Base-by-base conservation (phyloP, 2,888 invertebrate species). In the Eupithecia exiguata region DNA sequence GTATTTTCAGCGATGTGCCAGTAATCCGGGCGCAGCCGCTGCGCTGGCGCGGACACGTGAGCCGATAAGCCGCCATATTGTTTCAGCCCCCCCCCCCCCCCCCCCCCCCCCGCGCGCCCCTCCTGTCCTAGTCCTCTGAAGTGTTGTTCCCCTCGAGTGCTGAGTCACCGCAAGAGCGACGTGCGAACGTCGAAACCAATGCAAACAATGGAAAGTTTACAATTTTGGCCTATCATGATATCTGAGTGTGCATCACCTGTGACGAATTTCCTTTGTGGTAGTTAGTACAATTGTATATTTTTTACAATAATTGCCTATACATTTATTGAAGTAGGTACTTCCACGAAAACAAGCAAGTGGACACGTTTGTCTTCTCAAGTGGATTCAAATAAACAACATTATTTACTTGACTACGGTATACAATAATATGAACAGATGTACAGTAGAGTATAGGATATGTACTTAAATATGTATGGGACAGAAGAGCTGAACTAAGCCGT, bases 401-500 rank as follows among this genome's bases (percentile, higher is more conserved):
- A n/a, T n/a, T n/a, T n/a, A n/a, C n/a, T n/a, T n/a, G n/a, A n/a
- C n/a, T n/a, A n/a, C n/a, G n/a, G n/a, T n/a, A n/a, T n/a, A n/a
- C n/a, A n/a, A n/a, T n/a, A n/a, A n/a, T n/a, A n/a, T n/a, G n/a
- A n/a, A n/a, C n/a, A n/a, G n/a, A n/a, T n/a, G n/a, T n/a, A n/a
- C n/a, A n/a, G n/a, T n/a, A n/a, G n/a, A n/a, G n/a, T n/a, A n/a
- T n/a, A n/a, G n/a, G n/a, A n/a, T n/a, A n/a, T n/a, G n/a, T n/a
- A n/a, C n/a, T n/a, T n/a, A n/a, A n/a, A n/a, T n/a, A n/a, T n/a
- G n/a, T n/a, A n/a, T n/a, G n/a, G n/a, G 97, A 97, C 72, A 96
- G 96, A 81, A 95, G 99, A 78, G 96, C 98, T 21, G 96, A 96
- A 70, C 97, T 98, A 89, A 95, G 99, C 79, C 96, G 97, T 85